Evolutionary conservation across 1,140 invertebrate species (phyloP), one percentile per base, ranked within the genome.

Genomic region (Mamestra configurata): DNA sequence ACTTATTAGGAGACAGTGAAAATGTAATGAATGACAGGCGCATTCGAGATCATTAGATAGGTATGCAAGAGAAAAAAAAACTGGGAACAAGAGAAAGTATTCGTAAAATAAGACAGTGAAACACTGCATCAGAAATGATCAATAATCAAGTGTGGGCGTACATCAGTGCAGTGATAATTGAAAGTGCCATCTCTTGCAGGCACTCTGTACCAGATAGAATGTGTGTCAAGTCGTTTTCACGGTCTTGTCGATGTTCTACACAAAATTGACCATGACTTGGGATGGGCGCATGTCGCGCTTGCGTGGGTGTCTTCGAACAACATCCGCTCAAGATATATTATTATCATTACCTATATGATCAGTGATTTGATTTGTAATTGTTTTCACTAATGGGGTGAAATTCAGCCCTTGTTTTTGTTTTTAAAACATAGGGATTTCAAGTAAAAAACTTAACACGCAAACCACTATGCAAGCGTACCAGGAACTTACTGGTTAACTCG

Each of bases 141-240:
- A 87, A 84, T 86, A 85, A 88, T 88, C 79, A 84, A 79, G 82
- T 82, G 89, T 89, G 84, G 89, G 91, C 79, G 86, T 22, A 79
- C 68, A 82, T 82, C 83, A 84, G 82, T 91, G 89, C 90, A 92
- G 87, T 87, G 92, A 87, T 94, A 93, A 93, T 94, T 92, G 91
- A 92, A 92, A 92, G 92, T 92, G 89, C 87, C 88, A 94, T 92
- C 89, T 90, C 86, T 87, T 89, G 84, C 89, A 88, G 82, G 61
- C 86, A 83, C 85, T 89, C 79, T 85, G 89, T 89, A 89, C 90
- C 87, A 90, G 79, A 90, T 91, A 87, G 66, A 88, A 93, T 92
- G 84, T 94, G 80, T 92, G 91, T 93, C 92, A 91, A 91, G 89
- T 77, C 79, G 88, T 92, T 91, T 91, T 94, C 90, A 90, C 91